Conservation (phyloP, 2,888 invertebrate genomes). For the Ormyrus labotus region DNA sequence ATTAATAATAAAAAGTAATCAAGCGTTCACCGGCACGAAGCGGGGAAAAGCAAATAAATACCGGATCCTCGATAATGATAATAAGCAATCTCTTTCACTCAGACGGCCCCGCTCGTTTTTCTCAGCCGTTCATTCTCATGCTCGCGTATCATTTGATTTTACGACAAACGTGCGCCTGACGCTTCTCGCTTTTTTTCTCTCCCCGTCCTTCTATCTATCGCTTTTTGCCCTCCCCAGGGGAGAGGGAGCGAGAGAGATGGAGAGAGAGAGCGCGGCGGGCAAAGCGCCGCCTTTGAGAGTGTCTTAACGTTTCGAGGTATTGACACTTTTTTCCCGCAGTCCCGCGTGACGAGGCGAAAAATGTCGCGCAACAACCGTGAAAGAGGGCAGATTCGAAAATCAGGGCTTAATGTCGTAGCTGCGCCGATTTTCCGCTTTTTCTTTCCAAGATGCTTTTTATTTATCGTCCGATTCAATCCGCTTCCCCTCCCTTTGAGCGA, state of each 20-base stretch:
- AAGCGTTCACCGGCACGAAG: too few relatives aligned
- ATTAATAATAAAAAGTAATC: too few relatives aligned
- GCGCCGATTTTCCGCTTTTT: too few relatives aligned
- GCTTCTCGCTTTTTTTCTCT: neutral
- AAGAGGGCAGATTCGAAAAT: slow-evolving; percentile 17
- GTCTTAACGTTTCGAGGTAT: slow-evolving; percentile 19
- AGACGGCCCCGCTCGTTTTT: neutral
- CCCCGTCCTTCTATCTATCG: neutral
- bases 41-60: too few relatives aligned
- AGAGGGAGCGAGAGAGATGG: neutral
- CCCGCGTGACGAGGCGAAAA: slow-evolving; percentile 12
- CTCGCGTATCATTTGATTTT: slow-evolving; percentile 38
- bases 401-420: slow-evolving; percentile 1
- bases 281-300: slow-evolving; percentile 9
- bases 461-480: too few relatives aligned
- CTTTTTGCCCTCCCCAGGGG: slow-evolving; percentile 11
- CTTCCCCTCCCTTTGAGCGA: too few relatives aligned
- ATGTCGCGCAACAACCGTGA: neutral
- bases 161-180: slow-evolving; percentile 24
- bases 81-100: neutral
- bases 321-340: slow-evolving; percentile 5
- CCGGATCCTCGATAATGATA: too few relatives aligned
- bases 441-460: too few relatives aligned
- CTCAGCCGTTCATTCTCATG: neutral
- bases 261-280: slow-evolving; percentile 21